Conservation (phyloP, 2,797 vertebrate species). For the Sebastes aleutianus region DNA sequence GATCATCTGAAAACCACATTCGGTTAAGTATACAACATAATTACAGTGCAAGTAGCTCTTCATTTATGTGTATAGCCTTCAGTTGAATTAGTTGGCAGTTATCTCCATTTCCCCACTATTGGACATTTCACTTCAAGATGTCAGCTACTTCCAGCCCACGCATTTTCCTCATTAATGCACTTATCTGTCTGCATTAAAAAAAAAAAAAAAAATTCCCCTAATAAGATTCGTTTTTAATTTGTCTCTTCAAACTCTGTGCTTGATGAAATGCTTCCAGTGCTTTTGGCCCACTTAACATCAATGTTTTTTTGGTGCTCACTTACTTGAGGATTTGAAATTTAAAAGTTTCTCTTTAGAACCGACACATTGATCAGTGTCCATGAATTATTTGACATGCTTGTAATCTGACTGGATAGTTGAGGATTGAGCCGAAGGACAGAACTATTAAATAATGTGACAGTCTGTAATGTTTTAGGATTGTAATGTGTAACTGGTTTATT, state of each 20-base stretch:
- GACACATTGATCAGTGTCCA: background rate
- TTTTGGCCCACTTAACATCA: background rate
- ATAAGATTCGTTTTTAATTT: background rate
- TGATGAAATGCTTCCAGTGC: background rate
- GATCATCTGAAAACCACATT: background rate
- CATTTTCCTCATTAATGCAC: background rate
- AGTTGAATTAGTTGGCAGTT: slow-evolving; percentile 22
- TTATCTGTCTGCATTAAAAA: background rate
- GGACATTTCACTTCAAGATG: background rate
- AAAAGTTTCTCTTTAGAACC: background rate
- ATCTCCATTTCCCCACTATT: background rate
- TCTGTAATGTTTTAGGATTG: background rate
- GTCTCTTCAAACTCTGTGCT: background rate
- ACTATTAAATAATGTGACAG: background rate
- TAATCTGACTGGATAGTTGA: background rate
- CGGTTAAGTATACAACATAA: slow-evolving; percentile 1
- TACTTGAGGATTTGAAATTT: background rate
- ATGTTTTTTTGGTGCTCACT: background rate
- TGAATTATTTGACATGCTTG: background rate
- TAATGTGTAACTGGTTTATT: background rate
- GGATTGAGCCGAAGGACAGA: background rate
- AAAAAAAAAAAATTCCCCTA: background rate
- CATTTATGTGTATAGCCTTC: background rate
- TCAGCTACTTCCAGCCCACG: background rate
- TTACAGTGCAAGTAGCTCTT: slow-evolving; percentile 2